Percentiles rank a stretch among this genome's conserved stretches.
These are phyloP conservation scores for Aphodius granarius DNA, from an alignment of 2,888 invertebrate genomes.

Conservation along the genomic window DNA sequence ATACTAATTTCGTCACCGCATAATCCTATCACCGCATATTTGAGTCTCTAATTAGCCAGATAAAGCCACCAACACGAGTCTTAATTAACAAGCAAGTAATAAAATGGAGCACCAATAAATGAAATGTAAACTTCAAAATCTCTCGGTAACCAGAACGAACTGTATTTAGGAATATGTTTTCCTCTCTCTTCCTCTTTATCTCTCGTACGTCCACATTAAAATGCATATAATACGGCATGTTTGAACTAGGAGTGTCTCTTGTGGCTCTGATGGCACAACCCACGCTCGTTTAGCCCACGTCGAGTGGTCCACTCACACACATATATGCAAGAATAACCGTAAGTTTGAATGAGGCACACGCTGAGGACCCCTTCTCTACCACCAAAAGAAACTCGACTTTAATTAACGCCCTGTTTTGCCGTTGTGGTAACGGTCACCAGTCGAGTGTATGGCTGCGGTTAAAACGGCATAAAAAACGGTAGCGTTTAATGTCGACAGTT, in stretches of 20 bases:
- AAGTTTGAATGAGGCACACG: conserved; percentile 1
- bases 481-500: conserved; percentile 10
- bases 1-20: not conserved
- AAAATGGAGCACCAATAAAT: not conserved
- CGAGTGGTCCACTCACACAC: conserved; percentile 29
- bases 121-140: not conserved
- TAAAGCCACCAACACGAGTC: not conserved
- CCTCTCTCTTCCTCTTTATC: too few relatives aligned
- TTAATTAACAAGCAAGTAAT: not conserved
- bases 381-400: conserved; percentile 19
- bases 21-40: not conserved
- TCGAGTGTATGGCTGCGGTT: not conserved
- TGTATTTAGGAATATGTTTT: conserved; percentile 27
- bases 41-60: not conserved
- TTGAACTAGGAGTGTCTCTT: conserved; percentile 37
- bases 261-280: not conserved
- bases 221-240: conserved; percentile 37
- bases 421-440: not conserved
- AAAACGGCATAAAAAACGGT: not conserved
- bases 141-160: not conserved
- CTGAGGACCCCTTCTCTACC: not conserved
- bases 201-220: conserved; percentile 25
- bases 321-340: not conserved
- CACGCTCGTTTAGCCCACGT: conserved; percentile 28
- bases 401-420: conserved; percentile 14